Evolutionary conservation across 2,797 vertebrate species (phyloP).

Genomic region (Fringilla coelebs): DNA sequence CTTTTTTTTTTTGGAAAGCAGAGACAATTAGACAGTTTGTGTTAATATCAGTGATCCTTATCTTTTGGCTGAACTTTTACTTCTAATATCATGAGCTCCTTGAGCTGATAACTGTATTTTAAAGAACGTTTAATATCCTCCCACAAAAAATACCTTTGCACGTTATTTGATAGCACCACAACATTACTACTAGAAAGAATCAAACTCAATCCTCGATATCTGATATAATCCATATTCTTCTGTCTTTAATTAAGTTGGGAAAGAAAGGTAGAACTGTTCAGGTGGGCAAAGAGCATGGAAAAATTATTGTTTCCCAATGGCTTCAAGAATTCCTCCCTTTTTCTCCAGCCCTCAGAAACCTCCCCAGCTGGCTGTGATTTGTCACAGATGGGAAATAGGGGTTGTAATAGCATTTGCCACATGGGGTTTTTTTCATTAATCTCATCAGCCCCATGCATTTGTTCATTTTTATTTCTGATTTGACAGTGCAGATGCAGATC

Average conservation of each 20-base stretch:
- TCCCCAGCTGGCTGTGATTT: not conserved
- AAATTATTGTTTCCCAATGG: not conserved
- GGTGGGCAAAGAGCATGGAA: not conserved
- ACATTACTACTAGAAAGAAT: not conserved
- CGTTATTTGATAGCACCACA: not conserved
- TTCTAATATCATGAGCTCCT: not conserved
- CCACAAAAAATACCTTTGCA: not conserved
- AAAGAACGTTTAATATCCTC: not conserved
- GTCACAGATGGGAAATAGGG: not conserved
- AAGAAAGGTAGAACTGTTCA: not conserved
- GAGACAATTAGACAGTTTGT: not conserved
- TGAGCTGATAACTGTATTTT: not conserved
- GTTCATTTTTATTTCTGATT: not conserved
- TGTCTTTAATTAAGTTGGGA: not conserved
- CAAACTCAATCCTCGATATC: not conserved
- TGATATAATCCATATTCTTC: not conserved
- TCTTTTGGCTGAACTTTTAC: not conserved
- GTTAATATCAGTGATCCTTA: not conserved
- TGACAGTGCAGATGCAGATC: not conserved
- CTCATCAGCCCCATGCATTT: not conserved
- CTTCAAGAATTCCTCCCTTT: not conserved
- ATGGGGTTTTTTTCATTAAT: not conserved
- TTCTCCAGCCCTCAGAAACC: not conserved
- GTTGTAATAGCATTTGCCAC: not conserved
- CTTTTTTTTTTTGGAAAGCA: not conserved